phyloP scores from a whole-genome alignment of 1,140 invertebrate genomes.

The Aphelenchoides fujianensis region DNA sequence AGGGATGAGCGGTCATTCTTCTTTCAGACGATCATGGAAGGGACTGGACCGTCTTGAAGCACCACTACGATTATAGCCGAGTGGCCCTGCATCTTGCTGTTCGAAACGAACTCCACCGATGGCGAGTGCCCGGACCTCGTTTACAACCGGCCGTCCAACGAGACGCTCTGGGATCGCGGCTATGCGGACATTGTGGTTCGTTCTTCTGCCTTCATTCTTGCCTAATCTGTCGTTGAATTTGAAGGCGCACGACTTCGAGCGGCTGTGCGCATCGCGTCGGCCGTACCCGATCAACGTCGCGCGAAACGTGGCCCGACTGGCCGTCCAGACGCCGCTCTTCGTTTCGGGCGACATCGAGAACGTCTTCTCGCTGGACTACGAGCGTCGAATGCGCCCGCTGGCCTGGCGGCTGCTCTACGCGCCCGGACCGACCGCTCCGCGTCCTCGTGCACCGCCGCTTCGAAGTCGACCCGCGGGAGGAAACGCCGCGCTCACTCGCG shows the following conservation, averaged over 20 bases:
- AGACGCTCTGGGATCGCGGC: neutral
- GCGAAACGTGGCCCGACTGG: slow-evolving; percentile 21
- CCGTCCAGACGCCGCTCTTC: slow-evolving; percentile 15
- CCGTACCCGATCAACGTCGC: slow-evolving; percentile 23
- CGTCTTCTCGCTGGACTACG: slow-evolving; percentile 20
- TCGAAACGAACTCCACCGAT: neutral
- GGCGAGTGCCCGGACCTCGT: neutral
- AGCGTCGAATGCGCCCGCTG: slow-evolving; percentile 22
- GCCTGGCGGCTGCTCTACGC: slow-evolving; percentile 14
- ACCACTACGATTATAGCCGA: neutral
- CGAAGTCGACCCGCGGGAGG: slow-evolving; percentile 12
- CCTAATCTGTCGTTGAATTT: too few relatives aligned
- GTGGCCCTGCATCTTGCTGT: slow-evolving; percentile 1
- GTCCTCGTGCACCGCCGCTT: slow-evolving; percentile 28
- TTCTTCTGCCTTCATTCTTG: too few relatives aligned
- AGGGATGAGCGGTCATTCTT: too few relatives aligned
- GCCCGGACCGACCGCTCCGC: neutral
- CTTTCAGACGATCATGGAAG: slow-evolving; percentile 1
- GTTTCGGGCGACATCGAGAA: slow-evolving; percentile 31
- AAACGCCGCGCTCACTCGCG: slow-evolving; percentile 9
- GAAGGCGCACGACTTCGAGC: neutral
- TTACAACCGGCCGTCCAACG: neutral
- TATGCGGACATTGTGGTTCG: slow-evolving; percentile 2
- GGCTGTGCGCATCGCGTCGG: neutral
- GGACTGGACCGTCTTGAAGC: neutral